Percentiles rank a stretch among this genome's conserved stretches.
Evolutionary conservation across 2,113 vertebrate genomes (phyloP).

Genomic region (Delphinapterus leucas): DNA sequence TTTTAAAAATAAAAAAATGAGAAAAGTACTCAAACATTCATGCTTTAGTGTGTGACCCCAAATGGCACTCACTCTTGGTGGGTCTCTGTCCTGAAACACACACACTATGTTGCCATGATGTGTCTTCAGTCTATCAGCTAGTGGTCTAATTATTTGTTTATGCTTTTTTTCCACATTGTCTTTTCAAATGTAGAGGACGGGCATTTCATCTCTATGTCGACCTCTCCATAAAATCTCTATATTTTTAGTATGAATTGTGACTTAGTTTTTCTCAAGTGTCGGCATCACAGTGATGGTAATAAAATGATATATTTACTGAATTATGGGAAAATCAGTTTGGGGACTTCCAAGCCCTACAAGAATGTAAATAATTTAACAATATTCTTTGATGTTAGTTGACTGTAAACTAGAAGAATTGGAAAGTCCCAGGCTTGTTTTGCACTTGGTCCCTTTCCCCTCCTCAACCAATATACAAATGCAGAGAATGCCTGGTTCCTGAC

Average conservation of each 20-base stretch:
- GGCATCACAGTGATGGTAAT: neutral
- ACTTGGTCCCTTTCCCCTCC: neutral
- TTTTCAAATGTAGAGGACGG: neutral
- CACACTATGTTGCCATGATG: accelerated
- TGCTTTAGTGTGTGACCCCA: neutral
- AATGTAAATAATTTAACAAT: slow-evolving; percentile 39
- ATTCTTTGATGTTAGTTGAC: neutral
- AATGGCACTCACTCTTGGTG: neutral
- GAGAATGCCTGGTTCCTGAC: neutral
- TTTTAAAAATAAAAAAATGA: neutral
- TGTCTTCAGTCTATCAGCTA: neutral
- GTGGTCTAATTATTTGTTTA: neutral
- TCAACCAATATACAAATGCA: neutral
- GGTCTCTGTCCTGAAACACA: neutral
- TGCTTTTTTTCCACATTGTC: neutral
- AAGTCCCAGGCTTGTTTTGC: neutral
- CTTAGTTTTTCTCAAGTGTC: neutral
- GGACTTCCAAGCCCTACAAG: slow-evolving; percentile 34
- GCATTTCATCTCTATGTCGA: neutral
- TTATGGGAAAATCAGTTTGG: slow-evolving; percentile 35
- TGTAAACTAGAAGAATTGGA: neutral
- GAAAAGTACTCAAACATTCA: neutral
- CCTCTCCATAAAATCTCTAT: neutral
- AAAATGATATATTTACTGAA: slow-evolving; percentile 5
- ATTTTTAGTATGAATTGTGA: neutral